Evolutionary conservation across 2,113 vertebrate species (phyloP).

Genomic region (Cercopithecus mona): DNA sequence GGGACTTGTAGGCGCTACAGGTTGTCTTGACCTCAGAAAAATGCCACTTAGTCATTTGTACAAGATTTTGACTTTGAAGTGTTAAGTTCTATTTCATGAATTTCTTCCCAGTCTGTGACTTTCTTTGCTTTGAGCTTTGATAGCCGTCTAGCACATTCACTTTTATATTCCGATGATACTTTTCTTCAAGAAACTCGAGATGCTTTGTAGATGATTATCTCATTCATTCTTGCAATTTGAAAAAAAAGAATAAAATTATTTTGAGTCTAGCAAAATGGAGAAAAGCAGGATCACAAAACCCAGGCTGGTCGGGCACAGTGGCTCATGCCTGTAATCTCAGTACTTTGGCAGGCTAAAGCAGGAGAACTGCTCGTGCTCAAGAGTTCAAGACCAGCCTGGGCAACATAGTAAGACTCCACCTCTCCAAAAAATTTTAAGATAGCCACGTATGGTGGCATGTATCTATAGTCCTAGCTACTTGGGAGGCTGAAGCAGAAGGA

Average conservation of each 20-base stretch:
- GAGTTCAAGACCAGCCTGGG: too few relatives aligned
- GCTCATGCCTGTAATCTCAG: too few relatives aligned
- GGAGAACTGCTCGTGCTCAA: too few relatives aligned
- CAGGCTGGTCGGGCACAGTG: too few relatives aligned
- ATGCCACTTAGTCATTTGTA: neutral
- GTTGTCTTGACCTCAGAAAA: slow-evolving; percentile 12
- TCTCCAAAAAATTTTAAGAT: too few relatives aligned
- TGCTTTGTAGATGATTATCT: neutral
- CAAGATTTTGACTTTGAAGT: slow-evolving; percentile 10
- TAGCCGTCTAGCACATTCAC: slow-evolving; percentile 11
- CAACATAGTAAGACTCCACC: too few relatives aligned
- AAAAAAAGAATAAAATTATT: neutral
- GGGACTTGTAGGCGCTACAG: neutral
- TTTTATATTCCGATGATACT: neutral
- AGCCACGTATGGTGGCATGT: too few relatives aligned
- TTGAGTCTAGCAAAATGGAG: neutral
- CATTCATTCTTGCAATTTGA: neutral
- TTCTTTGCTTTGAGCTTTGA: neutral
- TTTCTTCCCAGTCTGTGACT: slow-evolving; percentile 31
- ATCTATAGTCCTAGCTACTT: too few relatives aligned
- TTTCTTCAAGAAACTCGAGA: neutral
- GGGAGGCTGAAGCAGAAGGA: too few relatives aligned
- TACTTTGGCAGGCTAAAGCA: too few relatives aligned
- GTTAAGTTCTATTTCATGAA: neutral
- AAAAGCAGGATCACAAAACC: neutral